A percentile compares a stretch with the other conserved stretches of the same genome.
Evolutionary conservation across 2,113 vertebrate species (phyloP).

Genomic region (Suricata suricatta): DNA sequence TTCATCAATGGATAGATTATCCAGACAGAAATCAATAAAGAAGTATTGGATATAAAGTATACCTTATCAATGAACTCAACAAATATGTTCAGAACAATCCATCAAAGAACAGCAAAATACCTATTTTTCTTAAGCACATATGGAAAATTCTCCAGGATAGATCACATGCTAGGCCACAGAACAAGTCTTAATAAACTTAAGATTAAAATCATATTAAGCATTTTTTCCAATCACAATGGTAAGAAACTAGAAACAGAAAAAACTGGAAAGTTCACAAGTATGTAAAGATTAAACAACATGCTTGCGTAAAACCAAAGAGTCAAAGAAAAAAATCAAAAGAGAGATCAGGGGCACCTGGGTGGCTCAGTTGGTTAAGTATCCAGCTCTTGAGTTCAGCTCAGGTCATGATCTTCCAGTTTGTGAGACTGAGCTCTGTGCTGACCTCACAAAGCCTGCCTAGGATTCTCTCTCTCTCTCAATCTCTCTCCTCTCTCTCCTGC

Average conservation of each 20-base stretch:
- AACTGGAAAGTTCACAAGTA: not conserved
- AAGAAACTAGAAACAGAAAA: not conserved
- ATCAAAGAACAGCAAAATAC: not conserved
- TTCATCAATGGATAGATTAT: not conserved
- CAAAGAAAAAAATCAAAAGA: not conserved
- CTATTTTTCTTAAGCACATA: not conserved
- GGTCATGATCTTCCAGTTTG: no score
- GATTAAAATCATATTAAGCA: not conserved
- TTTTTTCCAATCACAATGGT: not conserved
- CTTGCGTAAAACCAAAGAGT: not conserved
- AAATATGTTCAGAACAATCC: not conserved
- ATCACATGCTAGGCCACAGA: not conserved
- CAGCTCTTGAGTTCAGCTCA: no score
- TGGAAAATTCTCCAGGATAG: not conserved
- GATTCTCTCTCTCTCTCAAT: no score
- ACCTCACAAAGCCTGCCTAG: no score
- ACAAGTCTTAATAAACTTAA: not conserved
- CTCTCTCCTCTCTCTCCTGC: no score
- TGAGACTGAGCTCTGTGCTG: no score
- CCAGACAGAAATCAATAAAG: not conserved
- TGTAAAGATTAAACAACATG: not conserved
- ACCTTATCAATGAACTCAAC: not conserved
- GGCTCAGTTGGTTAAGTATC: no score
- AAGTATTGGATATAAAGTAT: not conserved
- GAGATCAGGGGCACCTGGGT: not conserved